Conservation (phyloP, 2,888 invertebrate genomes). For the Thereva nobilitata region DNA sequence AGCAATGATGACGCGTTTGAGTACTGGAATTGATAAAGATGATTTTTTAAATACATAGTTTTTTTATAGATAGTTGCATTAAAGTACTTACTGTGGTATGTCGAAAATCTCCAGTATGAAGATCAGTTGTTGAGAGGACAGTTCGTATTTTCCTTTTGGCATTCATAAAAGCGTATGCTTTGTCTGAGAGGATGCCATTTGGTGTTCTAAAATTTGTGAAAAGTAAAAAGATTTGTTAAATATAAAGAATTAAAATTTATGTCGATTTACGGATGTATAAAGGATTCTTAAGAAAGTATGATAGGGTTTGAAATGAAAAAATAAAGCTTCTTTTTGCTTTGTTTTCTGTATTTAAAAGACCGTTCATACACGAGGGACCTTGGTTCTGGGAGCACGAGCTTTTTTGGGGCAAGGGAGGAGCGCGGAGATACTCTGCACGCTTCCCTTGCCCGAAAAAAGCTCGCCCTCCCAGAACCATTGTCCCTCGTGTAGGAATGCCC, state of each 20-base stretch:
- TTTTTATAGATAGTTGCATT: background rate
- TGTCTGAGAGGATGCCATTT: constrained; percentile 48
- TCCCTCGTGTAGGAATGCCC: too few species aligned
- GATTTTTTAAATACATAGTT: constrained; percentile 10
- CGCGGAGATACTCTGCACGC: too few species aligned
- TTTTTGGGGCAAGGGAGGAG: too few species aligned
- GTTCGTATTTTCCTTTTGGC: constrained; percentile 84
- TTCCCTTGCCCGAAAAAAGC: too few species aligned
- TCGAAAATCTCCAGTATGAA: constrained; percentile 69
- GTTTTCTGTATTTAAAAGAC: too few species aligned
- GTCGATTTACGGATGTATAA: too few species aligned
- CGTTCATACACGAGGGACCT: too few species aligned
- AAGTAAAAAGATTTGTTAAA: background rate
- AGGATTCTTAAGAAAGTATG: too few species aligned
- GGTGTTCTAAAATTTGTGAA: constrained; percentile 45
- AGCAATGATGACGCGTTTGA: constrained; percentile 61
- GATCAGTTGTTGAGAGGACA: constrained; percentile 86
- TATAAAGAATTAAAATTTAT: background rate
- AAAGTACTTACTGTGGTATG: constrained; percentile 61
- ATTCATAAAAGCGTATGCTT: constrained; percentile 51
- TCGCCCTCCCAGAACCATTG: too few species aligned
- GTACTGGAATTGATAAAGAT: constrained; percentile 44
- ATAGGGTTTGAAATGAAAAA: too few species aligned
- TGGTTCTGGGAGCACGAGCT: too few species aligned
- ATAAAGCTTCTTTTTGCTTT: too few species aligned